These are phyloP conservation scores for Chaenocephalus aceratus DNA, from an alignment of 2,113 vertebrate genomes.

Conservation along the genomic window DNA sequence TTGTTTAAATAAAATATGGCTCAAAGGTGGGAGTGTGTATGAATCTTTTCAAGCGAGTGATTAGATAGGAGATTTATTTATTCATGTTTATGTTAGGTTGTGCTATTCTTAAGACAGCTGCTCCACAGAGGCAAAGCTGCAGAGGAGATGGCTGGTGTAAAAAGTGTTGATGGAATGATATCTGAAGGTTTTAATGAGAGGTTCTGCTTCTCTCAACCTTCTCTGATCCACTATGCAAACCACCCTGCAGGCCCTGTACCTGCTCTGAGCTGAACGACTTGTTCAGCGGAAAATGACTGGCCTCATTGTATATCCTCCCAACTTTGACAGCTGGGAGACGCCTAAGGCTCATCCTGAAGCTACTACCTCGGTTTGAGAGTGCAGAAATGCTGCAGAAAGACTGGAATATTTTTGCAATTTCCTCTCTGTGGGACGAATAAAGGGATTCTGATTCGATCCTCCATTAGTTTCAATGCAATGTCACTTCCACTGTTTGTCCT, in stretches of 20 bases:
- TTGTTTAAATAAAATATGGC: conserved; percentile 78
- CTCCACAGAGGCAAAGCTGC: conserved; percentile 38
- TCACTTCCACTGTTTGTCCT: conserved; percentile 40
- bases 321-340: conserved; percentile 75
- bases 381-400: conserved; percentile 46
- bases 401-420: conserved; percentile 37
- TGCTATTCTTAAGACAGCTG: conserved; percentile 47
- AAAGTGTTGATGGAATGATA: conserved; percentile 58
- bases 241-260: conserved; percentile 61
- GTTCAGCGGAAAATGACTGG: conserved; percentile 66
- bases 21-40: conserved; percentile 55
- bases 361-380: conserved; percentile 63
- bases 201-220: conserved; percentile 51
- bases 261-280: conserved; percentile 64
- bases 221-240: conserved; percentile 46
- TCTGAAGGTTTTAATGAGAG: conserved; percentile 60
- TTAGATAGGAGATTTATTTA: conserved; percentile 70
- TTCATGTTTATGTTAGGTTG: conserved; percentile 69
- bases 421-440: too few species aligned
- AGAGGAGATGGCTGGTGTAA: conserved; percentile 34
- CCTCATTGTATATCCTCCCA: conserved; percentile 64
- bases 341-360: conserved; percentile 79
- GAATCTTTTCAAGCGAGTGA: conserved; percentile 62
- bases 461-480: conserved; percentile 44
- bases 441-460: conserved; percentile 3